Evolutionary conservation across 2,113 vertebrate species (phyloP).

Genomic region (Progne subis): DNA sequence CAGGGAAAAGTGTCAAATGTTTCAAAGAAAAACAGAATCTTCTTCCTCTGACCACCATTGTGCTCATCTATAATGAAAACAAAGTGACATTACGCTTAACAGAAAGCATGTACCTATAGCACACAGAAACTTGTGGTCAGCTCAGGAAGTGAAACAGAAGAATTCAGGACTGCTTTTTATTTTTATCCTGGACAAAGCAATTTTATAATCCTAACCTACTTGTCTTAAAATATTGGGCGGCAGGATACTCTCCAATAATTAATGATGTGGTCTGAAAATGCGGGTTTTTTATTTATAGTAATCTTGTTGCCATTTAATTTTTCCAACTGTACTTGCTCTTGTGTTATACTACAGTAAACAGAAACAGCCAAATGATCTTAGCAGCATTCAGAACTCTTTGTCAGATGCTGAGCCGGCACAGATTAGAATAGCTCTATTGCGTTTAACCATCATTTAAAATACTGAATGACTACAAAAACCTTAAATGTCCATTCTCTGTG

Average conservation of each 20-base stretch:
- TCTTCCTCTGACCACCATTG: constrained; percentile 15
- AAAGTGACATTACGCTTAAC: background rate
- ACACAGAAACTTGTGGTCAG: background rate
- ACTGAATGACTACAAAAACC: background rate
- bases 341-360: background rate
- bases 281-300: background rate
- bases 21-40: constrained; percentile 45
- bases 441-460: background rate
- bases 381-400: background rate
- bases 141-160: background rate
- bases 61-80: constrained; percentile 37
- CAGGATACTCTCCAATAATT: background rate
- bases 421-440: background rate
- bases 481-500: background rate
- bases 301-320: background rate
- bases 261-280: background rate
- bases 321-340: background rate
- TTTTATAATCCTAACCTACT: background rate
- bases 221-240: background rate
- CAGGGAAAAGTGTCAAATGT: constrained; percentile 31
- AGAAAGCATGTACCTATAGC: constrained; percentile 14
- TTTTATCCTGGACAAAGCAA: background rate
- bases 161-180: background rate
- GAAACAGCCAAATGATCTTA: background rate
- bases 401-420: background rate